phyloP scores from a whole-genome alignment of 2,797 vertebrate species.

The Clarias laeviceps region DNA sequence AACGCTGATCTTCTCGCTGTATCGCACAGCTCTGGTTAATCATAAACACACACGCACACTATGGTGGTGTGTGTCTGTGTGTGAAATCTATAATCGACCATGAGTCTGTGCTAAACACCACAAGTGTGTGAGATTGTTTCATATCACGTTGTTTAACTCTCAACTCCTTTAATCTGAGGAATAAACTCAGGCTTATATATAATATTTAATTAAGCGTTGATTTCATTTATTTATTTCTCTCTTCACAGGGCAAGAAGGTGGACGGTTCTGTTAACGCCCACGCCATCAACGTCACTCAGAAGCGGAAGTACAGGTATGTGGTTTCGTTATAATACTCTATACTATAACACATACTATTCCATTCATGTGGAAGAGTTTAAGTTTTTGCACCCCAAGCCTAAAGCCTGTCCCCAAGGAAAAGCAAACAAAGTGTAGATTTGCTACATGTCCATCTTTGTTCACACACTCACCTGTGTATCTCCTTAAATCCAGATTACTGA shows the following conservation, averaged over 20 bases:
- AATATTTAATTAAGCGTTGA: not conserved
- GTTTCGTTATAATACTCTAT: not conserved
- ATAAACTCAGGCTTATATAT: not conserved
- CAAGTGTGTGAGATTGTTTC: not conserved
- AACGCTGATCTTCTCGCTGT: not conserved
- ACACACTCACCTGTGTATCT: not conserved
- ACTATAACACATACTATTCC: too few relatives aligned
- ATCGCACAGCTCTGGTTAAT: not conserved
- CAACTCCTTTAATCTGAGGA: not conserved
- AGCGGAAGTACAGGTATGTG: conserved; percentile 93
- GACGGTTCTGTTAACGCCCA: conserved; percentile 87
- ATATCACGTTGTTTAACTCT: not conserved
- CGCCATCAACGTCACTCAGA: conserved; percentile 90
- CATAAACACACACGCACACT: not conserved
- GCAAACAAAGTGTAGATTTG: too few relatives aligned
- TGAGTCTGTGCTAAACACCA: not conserved
- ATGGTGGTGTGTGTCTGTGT: not conserved
- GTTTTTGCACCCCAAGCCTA: not conserved
- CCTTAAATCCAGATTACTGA: not conserved
- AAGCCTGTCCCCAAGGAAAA: too few relatives aligned
- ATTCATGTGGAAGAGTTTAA: not conserved
- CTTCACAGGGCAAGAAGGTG: conserved; percentile 85
- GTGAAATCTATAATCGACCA: not conserved
- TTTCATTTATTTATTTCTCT: not conserved
- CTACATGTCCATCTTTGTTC: not conserved